Base-by-base conservation (phyloP, 2,888 invertebrate genomes). In the Caenorhabditis sinica region DNA sequence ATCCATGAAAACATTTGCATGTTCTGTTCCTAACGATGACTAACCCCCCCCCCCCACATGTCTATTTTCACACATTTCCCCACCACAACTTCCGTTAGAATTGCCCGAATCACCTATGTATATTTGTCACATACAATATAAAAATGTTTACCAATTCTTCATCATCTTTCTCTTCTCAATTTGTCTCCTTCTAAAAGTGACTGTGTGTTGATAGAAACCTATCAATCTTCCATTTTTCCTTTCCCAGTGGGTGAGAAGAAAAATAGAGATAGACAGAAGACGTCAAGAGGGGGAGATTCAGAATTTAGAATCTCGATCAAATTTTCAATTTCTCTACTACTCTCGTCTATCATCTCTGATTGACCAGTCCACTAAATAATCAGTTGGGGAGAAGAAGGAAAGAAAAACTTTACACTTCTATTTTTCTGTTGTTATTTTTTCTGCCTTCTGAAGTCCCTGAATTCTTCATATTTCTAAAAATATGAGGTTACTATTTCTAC, bases 71-170 rank as follows among this genome's bases (percentile, higher is more conserved):
- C 60, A 72, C 43, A 15, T 15, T 49, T 56, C 13, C 40, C 40
- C 40, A n/a, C n/a, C n/a, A 56, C 58, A 36, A 77, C 77, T 77
- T 77, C 77, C 71, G 77, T 61, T 49, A 1, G 77, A 77, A 69
- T 77, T 77, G 77, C 69, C 77, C 77, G 71, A 77, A 77, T 71
- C 56, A 30, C 65, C 40, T 13, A 36, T 40, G 6, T 33, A 45
- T 75, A 53, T 75, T 43, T 75, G 53, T 43, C 75, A 43, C 75
- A 65, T 56, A 33, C 28, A 49, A 72, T 51, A 56, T 58, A 53
- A 51, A 69, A 49, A 69, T 56, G 73, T 73, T 73, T 60, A 73
- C 51, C 58, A 71, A 71, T 58, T 71, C 56, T 72, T 60, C 43
- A 49, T 45, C 30, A 30, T 40, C 40, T 40, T 11, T 13, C 13